Base-by-base conservation (phyloP, 2,888 invertebrate species). In the Ischnus inquisitorius region DNA sequence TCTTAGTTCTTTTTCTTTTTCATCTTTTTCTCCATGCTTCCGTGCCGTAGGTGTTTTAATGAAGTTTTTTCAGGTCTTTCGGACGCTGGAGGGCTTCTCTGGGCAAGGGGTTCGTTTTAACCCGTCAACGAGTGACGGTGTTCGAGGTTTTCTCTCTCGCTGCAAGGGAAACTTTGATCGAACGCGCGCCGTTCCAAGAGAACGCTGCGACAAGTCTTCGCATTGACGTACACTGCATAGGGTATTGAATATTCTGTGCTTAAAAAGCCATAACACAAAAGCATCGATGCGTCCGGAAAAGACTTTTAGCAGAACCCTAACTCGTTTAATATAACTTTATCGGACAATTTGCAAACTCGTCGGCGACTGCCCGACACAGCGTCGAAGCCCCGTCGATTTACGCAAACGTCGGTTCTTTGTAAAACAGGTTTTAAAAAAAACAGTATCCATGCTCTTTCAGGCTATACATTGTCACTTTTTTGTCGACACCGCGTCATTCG, bases 141-240 rank as follows among this genome's bases (percentile, higher is more conserved):
- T 10, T 22, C 22, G 54, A 54, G 54, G 69, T 34, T 34, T 5
- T 22, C 51, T 41, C 46, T 6, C 46, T 12, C 65, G 72, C 6
- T 22, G 43, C 14, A 19, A 12, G 68, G 5, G 51, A 43, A 79
- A 79, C 71, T 79, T 79, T 79, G 79, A 62, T 71, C 39, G n/a
- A 48, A 65, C 22, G n/a, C 10, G 22, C 41, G 14, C 25, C n/a
- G 3, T 4, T 43, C 3, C n/a, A 72, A 60, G 3, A 22, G 22
- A n/a, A n/a, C 8, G 39, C 19, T 8, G 12, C 1, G 41, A 57
- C 3, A 6, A 1, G 16, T 57, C 57, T 3, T 25, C 25, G 43
- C 57, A n/a, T n/a, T n/a, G n/a, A n/a, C n/a, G n/a, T n/a, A n/a
- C n/a, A n/a, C 34, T 1, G 34, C 5, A 34, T 34, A 34, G 5